Percentiles rank a stretch among this genome's conserved stretches.
phyloP scores from a whole-genome alignment of 1,140 invertebrate species.

The Drosophila leontia region DNA sequence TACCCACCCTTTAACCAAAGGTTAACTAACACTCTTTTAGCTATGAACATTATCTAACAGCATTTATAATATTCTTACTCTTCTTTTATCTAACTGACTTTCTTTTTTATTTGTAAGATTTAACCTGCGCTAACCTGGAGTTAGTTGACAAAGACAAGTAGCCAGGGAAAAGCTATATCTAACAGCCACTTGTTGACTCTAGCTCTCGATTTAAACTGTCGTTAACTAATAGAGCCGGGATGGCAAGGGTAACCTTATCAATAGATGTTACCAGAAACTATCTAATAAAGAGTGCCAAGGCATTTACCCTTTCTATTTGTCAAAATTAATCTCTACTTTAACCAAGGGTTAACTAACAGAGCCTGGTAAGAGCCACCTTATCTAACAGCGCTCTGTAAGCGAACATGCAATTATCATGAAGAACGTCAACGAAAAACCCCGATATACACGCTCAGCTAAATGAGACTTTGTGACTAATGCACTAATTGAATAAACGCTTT shows the following conservation, averaged over 20 bases:
- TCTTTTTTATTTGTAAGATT: too few relatives aligned
- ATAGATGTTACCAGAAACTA: too few relatives aligned
- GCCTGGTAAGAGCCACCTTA: constrained; percentile 9
- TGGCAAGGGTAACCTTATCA: neutral
- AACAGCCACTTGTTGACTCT: neutral
- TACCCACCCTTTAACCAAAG: too few relatives aligned
- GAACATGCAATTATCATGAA: constrained; percentile 41
- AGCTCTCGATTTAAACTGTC: neutral
- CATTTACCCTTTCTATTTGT: too few relatives aligned
- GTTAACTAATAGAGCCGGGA: neutral
- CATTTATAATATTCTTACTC: neutral
- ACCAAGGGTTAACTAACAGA: constrained; percentile 6
- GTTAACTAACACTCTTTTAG: too few relatives aligned
- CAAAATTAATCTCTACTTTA: too few relatives aligned
- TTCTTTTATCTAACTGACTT: too few relatives aligned
- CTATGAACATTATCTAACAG: neutral
- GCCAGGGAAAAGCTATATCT: neutral
- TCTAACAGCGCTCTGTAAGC: constrained; percentile 27
- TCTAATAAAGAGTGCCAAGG: too few relatives aligned
- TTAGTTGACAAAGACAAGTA: neutral
- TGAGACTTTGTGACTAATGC: constrained; percentile 69
- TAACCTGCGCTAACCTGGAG: neutral
- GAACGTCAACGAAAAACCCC: constrained; percentile 51
- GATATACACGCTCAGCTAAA: constrained; percentile 10
- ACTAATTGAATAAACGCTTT: constrained; percentile 63